Base-by-base conservation (phyloP, 2,113 vertebrate species). In the Hippocampus guttulatus region DNA sequence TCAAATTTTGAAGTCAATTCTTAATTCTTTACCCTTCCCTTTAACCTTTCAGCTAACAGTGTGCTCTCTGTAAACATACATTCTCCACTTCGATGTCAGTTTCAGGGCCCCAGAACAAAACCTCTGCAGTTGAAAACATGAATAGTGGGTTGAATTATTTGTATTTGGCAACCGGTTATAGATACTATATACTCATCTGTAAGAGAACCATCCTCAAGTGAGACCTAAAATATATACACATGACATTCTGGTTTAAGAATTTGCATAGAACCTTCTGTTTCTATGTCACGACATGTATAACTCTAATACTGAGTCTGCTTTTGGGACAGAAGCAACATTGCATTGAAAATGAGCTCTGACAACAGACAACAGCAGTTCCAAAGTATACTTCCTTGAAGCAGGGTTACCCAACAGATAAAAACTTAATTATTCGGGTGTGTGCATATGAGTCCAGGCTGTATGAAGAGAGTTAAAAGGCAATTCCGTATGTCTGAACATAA, bases 261-360 rank as follows among this genome's bases (percentile, higher is more conserved):
- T 92, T 92, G 92, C 92, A 93, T 93, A 93, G 91, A 92, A 89
- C 80, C 87, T 83, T 82, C 73, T 84, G 84, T 91, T 91, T 90
- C 84, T 87, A 88, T 91, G 87, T 86, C 87, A 84, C 72, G 85
- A 84, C 71, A 86, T 69, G 79, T 86, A 76, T 61, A 88, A 90
- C 80, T 90, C 86, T 79, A 88, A 84, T 83, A 90, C 80, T 76
- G 76, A 66, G 78, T 88, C 80, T 86, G 79, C 71, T 54, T 81
- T 83, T 85, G 84, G 75, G 62, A 87, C 72, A 84, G 75, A 87
- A 87, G 81, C 82, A 77, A 83, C 70, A 76, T 81, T 85, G 81
- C 80, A 77, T 82, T 71, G 68, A 81, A 74, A 88, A 80, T 70
- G 60, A 80, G 75, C 77, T 74, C 85, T 18, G 67, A 75, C 80